Conservation (phyloP, 2,888 invertebrate species). For the Brenthis daphne region DNA sequence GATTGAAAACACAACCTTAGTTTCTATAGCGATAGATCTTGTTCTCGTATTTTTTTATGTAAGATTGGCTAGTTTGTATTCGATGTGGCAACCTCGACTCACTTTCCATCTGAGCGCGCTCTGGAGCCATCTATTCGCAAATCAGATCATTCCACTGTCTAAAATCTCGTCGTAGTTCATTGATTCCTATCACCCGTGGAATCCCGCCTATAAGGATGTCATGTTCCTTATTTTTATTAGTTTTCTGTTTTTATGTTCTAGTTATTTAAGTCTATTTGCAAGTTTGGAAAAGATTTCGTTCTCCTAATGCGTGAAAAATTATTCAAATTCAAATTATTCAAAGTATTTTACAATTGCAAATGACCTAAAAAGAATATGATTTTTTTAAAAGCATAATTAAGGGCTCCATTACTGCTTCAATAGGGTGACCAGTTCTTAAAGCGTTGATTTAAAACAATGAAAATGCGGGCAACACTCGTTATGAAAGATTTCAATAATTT, state of each 20-base stretch:
- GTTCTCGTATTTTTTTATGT: neutral
- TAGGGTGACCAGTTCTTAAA: constrained; percentile 18
- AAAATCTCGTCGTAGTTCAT: constrained; percentile 39
- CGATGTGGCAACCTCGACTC: constrained; percentile 18
- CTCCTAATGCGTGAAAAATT: neutral
- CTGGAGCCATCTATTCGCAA: constrained; percentile 44
- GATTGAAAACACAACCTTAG: no score
- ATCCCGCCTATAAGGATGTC: constrained; percentile 18
- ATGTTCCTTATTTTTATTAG: neutral
- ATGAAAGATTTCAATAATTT: constrained; percentile 25
- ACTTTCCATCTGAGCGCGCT: constrained; percentile 34
- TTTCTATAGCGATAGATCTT: no score
- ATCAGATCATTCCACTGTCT: constrained; percentile 34
- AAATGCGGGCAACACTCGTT: constrained; percentile 20
- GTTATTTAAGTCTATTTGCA: neutral
- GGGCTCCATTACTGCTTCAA: constrained; percentile 8
- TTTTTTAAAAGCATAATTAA: constrained; percentile 14
- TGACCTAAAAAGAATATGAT: constrained; percentile 1
- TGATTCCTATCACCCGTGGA: constrained; percentile 37
- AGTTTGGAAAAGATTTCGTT: neutral
- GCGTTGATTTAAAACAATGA: constrained; percentile 29
- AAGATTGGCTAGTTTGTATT: constrained; percentile 16
- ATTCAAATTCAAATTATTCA: no score
- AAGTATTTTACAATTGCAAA: neutral
- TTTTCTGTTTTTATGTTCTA: neutral